Base-by-base conservation (phyloP, 2,797 vertebrate species). In the Malacoraja senta region DNA sequence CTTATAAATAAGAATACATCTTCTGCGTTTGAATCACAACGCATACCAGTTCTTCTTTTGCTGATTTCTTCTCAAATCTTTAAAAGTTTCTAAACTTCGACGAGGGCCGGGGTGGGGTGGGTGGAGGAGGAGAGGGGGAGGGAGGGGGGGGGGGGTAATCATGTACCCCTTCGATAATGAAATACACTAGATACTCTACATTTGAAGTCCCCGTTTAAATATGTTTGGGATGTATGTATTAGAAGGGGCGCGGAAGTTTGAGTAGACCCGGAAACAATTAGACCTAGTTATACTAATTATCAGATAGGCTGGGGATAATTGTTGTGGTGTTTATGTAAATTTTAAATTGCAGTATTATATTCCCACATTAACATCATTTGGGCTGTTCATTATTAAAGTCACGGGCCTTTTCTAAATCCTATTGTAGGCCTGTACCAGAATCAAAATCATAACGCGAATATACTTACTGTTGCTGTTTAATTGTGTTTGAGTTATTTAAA, bases 221-320 rank as follows among this genome's bases (percentile, higher is more conserved):
- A 21, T 44, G 38, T 92, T 32, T 6, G 26, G 68, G 19, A 24
- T n/a, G 90, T 17, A 26, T 74, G 72, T 53, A 15, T 72, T n/a
- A 44, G 44, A 92, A 92, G 32, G 35, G 13, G 35, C 35, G 71
- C 90, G 32, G 38, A 91, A 74, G 10, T 8, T 29, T 92, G 71
- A 58, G 1, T 35, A 35, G 61, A 88, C 84, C 61, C 84, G 84
- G 84, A 88, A 88, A 88, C 63, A 88, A 88, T 88, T 68, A 68
- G 61, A 65, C 17, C 8, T n/a, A 88, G n/a, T 92, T 24, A 92
- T 26, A 90, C 65, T n/a, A 53, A 29, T 26, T 9, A 44, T 26
- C 35, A 92, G 44, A 4, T 26, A 17, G 65, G 6, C 19, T 21
- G 84, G 84, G 7, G 38, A 29, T 44, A 53, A 44, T 44, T 26